Conservation (phyloP, 2,797 vertebrate genomes). For the Galaxias olidus region DNA sequence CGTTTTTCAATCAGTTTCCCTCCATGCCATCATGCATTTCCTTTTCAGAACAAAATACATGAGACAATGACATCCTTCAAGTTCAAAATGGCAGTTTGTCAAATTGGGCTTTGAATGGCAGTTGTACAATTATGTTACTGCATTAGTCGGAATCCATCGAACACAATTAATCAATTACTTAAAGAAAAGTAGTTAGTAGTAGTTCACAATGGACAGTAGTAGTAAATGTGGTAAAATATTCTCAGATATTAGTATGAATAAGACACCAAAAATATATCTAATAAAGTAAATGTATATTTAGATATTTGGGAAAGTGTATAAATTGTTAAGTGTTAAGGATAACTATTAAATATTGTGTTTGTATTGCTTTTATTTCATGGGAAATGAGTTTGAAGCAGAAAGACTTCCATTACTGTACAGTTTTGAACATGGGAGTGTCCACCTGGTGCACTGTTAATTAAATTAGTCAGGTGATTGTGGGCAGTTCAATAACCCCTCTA, state of each 20-base stretch:
- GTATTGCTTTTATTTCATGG: constrained; percentile 53
- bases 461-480: constrained; percentile 10
- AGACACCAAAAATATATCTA: constrained; percentile 62
- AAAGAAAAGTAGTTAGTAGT: no score
- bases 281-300: constrained; percentile 51
- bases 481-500: constrained; percentile 40
- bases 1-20: constrained; percentile 30
- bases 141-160: no score
- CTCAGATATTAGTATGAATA: constrained; percentile 40
- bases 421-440: no score
- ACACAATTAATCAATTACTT: no score
- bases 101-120: no score
- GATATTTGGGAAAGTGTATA: constrained; percentile 37
- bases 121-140: no score
- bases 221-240: no score
- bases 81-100: constrained; percentile 13
- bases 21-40: constrained; percentile 8
- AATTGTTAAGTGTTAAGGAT: no score
- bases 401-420: constrained; percentile 40
- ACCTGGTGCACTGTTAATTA: no score
- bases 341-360: no score
- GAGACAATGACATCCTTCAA: constrained; percentile 13
- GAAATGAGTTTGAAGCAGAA: constrained; percentile 45
- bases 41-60: constrained; percentile 16
- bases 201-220: no score